These are phyloP conservation scores for Micropoecilia bifurca DNA, from an alignment of 2,797 vertebrate genomes.

Conservation along the genomic window DNA sequence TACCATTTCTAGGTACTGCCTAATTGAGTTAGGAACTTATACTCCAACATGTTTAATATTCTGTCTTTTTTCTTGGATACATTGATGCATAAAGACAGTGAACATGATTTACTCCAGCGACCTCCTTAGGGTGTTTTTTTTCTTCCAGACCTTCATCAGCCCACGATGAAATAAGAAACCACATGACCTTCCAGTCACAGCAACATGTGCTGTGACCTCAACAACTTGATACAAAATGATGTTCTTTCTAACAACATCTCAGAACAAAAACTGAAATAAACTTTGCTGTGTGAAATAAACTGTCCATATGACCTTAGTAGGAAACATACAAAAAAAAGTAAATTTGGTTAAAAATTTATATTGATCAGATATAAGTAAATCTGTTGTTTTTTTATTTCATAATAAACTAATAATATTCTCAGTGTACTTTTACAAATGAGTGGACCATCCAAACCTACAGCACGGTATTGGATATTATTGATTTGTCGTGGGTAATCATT, in stretches of 20 bases:
- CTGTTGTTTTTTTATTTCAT: background rate
- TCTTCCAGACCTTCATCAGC: background rate
- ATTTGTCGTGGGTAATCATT: conserved; percentile 65
- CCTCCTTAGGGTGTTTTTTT: background rate
- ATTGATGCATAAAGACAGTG: background rate
- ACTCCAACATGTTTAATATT: background rate
- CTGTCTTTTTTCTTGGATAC: background rate
- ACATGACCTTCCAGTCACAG: background rate
- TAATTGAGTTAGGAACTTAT: background rate
- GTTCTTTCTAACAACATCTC: background rate
- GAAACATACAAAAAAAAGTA: background rate
- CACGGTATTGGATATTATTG: conserved; percentile 47
- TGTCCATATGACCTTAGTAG: background rate
- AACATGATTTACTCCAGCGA: background rate
- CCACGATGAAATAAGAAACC: background rate
- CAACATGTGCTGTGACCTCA: background rate
- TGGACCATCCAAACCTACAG: conserved; percentile 23
- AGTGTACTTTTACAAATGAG: conserved; percentile 34
- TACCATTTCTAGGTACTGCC: background rate
- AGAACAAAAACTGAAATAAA: background rate
- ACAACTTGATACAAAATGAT: background rate
- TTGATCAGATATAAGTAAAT: background rate
- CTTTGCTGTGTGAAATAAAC: background rate
- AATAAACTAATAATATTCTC: conserved; percentile 13
- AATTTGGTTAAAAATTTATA: background rate